Conservation (phyloP, 2,888 invertebrate genomes). For the Corythucha ciliata region DNA sequence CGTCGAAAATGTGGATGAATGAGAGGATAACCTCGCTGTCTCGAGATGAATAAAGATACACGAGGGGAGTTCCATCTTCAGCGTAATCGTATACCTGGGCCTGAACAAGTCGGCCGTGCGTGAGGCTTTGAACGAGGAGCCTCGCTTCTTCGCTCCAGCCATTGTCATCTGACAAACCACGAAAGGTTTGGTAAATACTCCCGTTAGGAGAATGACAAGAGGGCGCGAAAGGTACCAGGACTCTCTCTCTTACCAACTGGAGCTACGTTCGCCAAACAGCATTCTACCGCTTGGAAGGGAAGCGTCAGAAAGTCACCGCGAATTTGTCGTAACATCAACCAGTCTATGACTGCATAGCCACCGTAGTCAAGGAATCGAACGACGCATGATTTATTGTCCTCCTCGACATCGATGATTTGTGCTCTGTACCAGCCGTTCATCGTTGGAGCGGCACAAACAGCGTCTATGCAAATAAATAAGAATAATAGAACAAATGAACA, state of each 20-base stretch:
- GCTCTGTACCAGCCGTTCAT: constrained; percentile 84
- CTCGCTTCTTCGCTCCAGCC: constrained; percentile 69
- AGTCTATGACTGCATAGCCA: constrained; percentile 73
- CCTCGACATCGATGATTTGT: constrained; percentile 62
- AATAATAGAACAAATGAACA: no score
- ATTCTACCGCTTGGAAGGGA: constrained; percentile 97
- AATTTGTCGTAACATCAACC: constrained; percentile 76
- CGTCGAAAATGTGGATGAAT: not conserved
- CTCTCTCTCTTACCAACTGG: constrained; percentile 54
- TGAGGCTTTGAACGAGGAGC: constrained; percentile 66
- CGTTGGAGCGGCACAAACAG: constrained; percentile 80
- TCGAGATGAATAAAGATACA: constrained; percentile 68
- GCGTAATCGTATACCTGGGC: constrained; percentile 81
- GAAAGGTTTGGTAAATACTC: no score
- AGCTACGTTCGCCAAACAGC: constrained; percentile 79
- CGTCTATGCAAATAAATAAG: no score
- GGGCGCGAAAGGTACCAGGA: no score
- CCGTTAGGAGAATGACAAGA: no score
- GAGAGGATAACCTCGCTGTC: constrained; percentile 53
- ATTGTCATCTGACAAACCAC: constrained; percentile 33
- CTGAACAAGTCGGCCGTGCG: constrained; percentile 73
- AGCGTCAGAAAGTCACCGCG: constrained; percentile 84
- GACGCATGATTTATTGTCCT: constrained; percentile 59
- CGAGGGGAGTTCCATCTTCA: constrained; percentile 66
- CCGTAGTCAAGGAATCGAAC: constrained; percentile 92